Evolutionary conservation across 1,140 invertebrate species (phyloP), one percentile per base, ranked within the genome.

Genomic region (Portunus trituberculatus): DNA sequence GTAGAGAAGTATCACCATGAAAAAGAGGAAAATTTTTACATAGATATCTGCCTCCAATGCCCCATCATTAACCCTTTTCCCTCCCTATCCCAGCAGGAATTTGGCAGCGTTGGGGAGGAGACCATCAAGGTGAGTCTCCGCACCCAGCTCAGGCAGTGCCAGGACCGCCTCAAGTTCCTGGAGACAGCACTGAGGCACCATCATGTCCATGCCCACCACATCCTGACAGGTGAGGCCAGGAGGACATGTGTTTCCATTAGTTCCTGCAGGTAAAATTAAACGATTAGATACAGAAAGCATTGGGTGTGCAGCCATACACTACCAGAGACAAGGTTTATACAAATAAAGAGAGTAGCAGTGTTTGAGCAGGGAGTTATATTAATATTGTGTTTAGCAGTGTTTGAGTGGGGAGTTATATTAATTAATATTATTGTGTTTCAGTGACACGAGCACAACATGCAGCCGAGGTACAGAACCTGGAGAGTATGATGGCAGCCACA

Each of bases 401-500:
- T 39, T 6, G n/a, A 39, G 39, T 39, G 39, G 1, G 6, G 39
- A 39, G 39, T 39, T 39, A 6, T 39, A 39, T 39, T 39, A 39
- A 39, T 39, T 39, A 39, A 39, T 39, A 39, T 39, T 39, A 39
- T 6, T 2, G 39, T 76, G n/a, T 46, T 86, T 29, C 67, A 95
- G 94, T 95, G 20, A 95, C 94, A 86, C 48, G 94, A 28, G 89
- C 89, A 39, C 94, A 95, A 76, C 94, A 95, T 92, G 94, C 94
- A 52, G 94, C 94, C 29, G 94, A 95, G 84, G 94, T 95, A 32
- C 94, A 95, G 46, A 95, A 95, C 31, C 29, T 95, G 20, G 94
- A 95, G 89, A 91, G 94, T 29, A 95, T 95, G 94, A 87, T 95
- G 90, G 90, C 90, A 67, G 94, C 94, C 25, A 95, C 94, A n/a